Percentiles rank a stretch among this genome's conserved stretches.
phyloP scores from a whole-genome alignment of 2,888 invertebrate species.

The Drosophila demipolita region DNA sequence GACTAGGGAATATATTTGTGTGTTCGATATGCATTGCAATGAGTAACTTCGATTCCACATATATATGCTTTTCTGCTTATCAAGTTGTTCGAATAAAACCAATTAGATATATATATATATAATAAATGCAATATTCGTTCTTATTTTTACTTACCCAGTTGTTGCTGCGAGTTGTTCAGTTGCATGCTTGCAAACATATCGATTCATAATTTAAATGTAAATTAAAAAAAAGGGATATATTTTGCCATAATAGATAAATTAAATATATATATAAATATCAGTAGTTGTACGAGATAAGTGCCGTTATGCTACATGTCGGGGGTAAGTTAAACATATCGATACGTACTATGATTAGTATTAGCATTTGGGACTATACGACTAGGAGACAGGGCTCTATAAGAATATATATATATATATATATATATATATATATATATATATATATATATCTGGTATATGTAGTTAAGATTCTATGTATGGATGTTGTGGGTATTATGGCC shows the following conservation, averaged over 20 bases:
- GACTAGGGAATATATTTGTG: too few relatives aligned
- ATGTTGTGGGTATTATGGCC: slow-evolving; percentile 13
- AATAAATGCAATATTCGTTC: neutral
- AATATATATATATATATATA: slow-evolving; percentile 1
- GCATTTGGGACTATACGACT: slow-evolving; percentile 42
- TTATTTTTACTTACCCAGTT: neutral
- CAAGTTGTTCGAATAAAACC: neutral
- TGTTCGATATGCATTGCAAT: too few relatives aligned
- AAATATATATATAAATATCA: slow-evolving; percentile 21
- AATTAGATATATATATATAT: too few relatives aligned
- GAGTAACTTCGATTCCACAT: too few relatives aligned
- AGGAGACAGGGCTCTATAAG: slow-evolving; percentile 23
- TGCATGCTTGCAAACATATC: neutral
- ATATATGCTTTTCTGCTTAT: neutral
- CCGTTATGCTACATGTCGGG: slow-evolving; percentile 44
- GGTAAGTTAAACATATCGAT: slow-evolving; percentile 40
- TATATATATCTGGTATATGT: slow-evolving; percentile 5
- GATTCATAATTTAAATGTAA: slow-evolving; percentile 21
- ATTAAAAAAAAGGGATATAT: slow-evolving; percentile 41
- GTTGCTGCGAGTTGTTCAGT: neutral
- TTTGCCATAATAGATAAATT: slow-evolving; percentile 41
- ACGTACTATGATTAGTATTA: slow-evolving; percentile 51
- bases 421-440: neutral
- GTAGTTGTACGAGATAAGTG: slow-evolving; percentile 51
- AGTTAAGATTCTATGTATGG: slow-evolving; percentile 10